Percentiles rank a stretch among this genome's conserved stretches.
phyloP scores from a whole-genome alignment of 2,888 invertebrate species.

The Lithophane ornitopus region DNA sequence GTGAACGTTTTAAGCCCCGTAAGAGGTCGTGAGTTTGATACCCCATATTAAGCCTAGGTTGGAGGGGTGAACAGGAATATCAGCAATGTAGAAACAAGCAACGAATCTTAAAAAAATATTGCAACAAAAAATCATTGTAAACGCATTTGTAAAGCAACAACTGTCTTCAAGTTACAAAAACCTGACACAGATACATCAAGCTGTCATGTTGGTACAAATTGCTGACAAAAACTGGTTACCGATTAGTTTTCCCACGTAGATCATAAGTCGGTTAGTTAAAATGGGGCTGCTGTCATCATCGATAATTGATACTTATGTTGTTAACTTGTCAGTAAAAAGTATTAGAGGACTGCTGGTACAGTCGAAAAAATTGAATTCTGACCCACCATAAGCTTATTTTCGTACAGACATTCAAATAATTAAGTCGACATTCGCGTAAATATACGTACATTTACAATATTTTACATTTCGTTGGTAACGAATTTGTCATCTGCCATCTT shows the following conservation, averaged over 20 bases:
- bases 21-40: neutral
- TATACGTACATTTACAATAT: no score
- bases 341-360: neutral
- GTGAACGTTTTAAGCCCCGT: no score
- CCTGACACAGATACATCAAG: slow-evolving; percentile 35
- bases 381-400: no score
- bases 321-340: neutral
- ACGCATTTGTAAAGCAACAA: neutral
- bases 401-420: no score
- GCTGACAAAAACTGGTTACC: slow-evolving; percentile 31
- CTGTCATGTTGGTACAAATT: slow-evolving; percentile 52
- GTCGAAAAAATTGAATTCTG: no score
- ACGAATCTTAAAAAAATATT: neutral
- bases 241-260: slow-evolving; percentile 54
- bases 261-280: slow-evolving; percentile 42
- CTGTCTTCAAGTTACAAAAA: slow-evolving; percentile 15
- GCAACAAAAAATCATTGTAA: neutral
- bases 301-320: slow-evolving; percentile 13
- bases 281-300: slow-evolving; percentile 40
- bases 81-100: neutral
- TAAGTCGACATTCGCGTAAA: no score
- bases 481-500: no score
- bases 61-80: neutral
- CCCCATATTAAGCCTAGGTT: neutral
- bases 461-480: no score